Evolutionary conservation across 2,113 vertebrate genomes (phyloP), one percentile per base, ranked within the genome.

Genomic region (Gavia stellata): DNA sequence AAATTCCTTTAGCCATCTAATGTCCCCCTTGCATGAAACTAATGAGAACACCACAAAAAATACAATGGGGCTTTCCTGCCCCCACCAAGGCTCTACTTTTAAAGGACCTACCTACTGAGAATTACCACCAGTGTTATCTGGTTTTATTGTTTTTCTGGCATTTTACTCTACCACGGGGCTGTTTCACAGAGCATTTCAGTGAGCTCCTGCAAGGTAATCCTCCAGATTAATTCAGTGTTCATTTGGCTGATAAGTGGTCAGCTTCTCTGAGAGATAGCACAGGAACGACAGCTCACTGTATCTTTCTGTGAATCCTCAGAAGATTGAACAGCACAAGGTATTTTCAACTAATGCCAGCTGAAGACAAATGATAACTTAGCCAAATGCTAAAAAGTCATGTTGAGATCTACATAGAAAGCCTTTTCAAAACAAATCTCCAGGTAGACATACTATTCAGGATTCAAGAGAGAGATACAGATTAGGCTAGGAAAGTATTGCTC

Each of bases 141-240:
- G 53, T 85, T 96, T 88, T 72, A 78, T 53, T 53, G 23, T 42
- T 84, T 66, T 83, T 45, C 53, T 86, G 65, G 38, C 21, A 44
- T 86, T 92, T 88, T 58, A 63, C 47, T 92, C 63, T 26, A 23
- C 18, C 13, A 4, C 5, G 15, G 17, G 24, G 34, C 38, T 81
- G 40, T 50, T 92, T 49, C 44, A 72, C 2, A 6, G 24, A 79
- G 38, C 52, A 42, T 68, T 96, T 77, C 63, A 68, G 24, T 1
- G 7, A 92, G 40, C 25, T 93, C 65, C 52, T 81, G 40, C 81
- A 55, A 91, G 65, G 33, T 63, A 93, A 81, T 84, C n/a, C 68
- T 88, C 47, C 56, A 88, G 67, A 92, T 88, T 86, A 89, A 94
- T 93, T 84, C n/a, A n/a, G 68, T 84, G 66, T 50, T 94, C 36